phyloP scores from a whole-genome alignment of 2,797 vertebrate genomes.

The Fundulus diaphanus region DNA sequence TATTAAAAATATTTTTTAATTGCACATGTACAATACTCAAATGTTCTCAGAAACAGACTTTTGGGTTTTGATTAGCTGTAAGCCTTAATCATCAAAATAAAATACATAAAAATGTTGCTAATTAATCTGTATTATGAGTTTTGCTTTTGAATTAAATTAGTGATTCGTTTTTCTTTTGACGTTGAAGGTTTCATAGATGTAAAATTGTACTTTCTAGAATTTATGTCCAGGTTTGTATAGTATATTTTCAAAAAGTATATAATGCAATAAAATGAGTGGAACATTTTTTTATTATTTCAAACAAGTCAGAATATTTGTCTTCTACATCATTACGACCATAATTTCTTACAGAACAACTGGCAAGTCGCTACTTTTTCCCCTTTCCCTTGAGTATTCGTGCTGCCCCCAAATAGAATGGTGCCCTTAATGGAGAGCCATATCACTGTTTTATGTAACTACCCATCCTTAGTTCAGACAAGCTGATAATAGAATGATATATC shows the following conservation, averaged over 20 bases:
- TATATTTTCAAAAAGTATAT: not conserved
- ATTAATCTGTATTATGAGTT: not conserved
- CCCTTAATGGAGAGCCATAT: not conserved
- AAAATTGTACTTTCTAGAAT: not conserved
- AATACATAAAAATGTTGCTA: not conserved
- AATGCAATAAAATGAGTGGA: no score
- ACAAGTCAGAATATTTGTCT: not conserved
- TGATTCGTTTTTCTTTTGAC: not conserved
- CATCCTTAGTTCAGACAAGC: constrained; percentile 53
- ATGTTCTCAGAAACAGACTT: not conserved
- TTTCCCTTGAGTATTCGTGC: not conserved
- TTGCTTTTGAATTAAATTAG: not conserved
- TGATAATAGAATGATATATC: constrained; percentile 54
- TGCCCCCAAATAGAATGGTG: not conserved
- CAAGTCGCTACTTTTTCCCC: not conserved
- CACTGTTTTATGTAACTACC: constrained; percentile 10
- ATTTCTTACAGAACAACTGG: not conserved
- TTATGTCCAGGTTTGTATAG: not conserved
- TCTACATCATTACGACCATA: not conserved
- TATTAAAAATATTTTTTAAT: no score
- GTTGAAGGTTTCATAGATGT: not conserved
- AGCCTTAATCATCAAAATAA: not conserved
- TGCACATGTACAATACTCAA: no score
- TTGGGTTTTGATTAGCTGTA: not conserved
- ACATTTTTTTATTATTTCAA: not conserved